A percentile compares a stretch with the other conserved stretches of the same genome.
Conservation (phyloP, 2,888 invertebrate species). For the Caenorhabditis becei region DNA sequence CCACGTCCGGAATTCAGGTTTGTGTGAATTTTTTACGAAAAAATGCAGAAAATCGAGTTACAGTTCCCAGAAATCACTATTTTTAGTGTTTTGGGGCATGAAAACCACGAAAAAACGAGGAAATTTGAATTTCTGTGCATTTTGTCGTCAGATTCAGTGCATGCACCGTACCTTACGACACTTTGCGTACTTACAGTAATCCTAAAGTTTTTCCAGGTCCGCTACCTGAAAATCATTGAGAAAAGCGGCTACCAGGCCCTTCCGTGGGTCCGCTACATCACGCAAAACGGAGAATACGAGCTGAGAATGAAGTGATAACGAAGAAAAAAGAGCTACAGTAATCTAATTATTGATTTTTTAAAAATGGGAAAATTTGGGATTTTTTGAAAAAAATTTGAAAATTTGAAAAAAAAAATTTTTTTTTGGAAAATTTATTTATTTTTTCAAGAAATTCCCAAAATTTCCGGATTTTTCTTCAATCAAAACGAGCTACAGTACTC, state of each 20-base stretch:
- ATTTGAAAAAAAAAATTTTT: not conserved
- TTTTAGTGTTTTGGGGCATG: not conserved
- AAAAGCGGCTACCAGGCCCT: slow-evolving; percentile 99
- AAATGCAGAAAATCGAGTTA: too few relatives aligned
- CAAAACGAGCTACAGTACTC: too few relatives aligned
- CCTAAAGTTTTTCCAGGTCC: slow-evolving; percentile 85
- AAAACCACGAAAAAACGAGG: not conserved
- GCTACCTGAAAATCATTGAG: slow-evolving; percentile 97
- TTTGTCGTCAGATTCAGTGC: too few relatives aligned
- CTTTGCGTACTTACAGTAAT: not conserved
- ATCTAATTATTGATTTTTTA: not conserved
- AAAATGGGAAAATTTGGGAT: not conserved
- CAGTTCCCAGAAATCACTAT: too few relatives aligned
- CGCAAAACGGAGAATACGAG: slow-evolving; percentile 99
- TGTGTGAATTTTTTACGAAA: not conserved
- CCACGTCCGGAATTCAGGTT: slow-evolving; percentile 98
- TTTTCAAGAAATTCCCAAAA: too few relatives aligned
- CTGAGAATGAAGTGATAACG: slow-evolving; percentile 86
- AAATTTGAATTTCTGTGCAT: not conserved
- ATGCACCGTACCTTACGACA: not conserved
- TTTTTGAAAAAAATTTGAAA: not conserved
- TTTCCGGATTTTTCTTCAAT: too few relatives aligned
- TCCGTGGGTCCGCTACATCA: slow-evolving; percentile 99
- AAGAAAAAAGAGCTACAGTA: not conserved
- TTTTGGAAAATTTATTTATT: too few relatives aligned